These are phyloP conservation scores for Diarsia mendica DNA, from an alignment of 2,888 invertebrate genomes.

Conservation along the genomic window DNA sequence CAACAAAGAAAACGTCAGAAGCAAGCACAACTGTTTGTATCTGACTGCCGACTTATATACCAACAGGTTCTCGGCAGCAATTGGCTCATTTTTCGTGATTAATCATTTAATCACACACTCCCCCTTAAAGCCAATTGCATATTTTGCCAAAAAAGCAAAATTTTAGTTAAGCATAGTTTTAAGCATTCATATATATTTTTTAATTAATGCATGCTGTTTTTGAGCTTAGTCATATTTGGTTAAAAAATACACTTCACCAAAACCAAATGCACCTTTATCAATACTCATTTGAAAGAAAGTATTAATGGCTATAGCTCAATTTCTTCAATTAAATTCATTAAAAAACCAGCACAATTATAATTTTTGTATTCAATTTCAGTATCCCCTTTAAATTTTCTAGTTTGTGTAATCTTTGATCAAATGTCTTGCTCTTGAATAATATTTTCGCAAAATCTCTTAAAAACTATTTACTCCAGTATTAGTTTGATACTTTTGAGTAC, in stretches of 20 bases:
- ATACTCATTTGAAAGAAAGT: constrained; percentile 21
- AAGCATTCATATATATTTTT: constrained; percentile 23
- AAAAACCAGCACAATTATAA: constrained; percentile 8
- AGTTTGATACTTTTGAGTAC: constrained; percentile 43
- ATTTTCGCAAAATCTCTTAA: neutral
- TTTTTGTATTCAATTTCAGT: constrained; percentile 49
- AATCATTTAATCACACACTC: constrained; percentile 29
- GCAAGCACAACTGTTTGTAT: constrained; percentile 32
- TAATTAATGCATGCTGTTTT: constrained; percentile 39
- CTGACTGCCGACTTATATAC: constrained; percentile 1
- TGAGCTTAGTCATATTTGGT: constrained; percentile 20
- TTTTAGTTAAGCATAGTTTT: constrained; percentile 52
- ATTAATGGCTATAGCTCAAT: constrained; percentile 30
- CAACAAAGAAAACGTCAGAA: constrained; percentile 25
- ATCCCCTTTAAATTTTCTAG: constrained; percentile 15
- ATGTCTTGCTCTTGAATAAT: constrained; percentile 26
- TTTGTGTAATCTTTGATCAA: neutral
- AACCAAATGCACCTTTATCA: constrained; percentile 15
- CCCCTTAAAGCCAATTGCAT: constrained; percentile 48
- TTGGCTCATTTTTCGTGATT: constrained; percentile 32
- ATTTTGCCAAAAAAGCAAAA: constrained; percentile 49
- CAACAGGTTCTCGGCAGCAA: constrained; percentile 19
- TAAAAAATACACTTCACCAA: constrained; percentile 26
- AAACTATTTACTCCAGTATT: neutral
- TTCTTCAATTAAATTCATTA: constrained; percentile 20